A percentile compares a stretch with the other conserved stretches of the same genome.
Evolutionary conservation across 2,888 invertebrate species (phyloP).

Genomic region (Malthinus seriepunctatus): DNA sequence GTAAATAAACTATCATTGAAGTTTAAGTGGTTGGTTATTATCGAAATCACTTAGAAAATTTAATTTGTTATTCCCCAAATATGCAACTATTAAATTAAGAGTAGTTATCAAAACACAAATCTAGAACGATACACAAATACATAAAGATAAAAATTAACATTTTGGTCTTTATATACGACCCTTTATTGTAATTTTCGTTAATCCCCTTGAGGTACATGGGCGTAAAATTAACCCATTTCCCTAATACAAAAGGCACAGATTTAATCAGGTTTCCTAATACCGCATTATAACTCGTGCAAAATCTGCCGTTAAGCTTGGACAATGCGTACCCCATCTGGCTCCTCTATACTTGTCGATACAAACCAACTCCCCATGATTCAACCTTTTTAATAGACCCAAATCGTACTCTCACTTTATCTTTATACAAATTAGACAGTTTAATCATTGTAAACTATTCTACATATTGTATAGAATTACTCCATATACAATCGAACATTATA

Average conservation of each 20-base stretch:
- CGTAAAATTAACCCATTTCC: conserved; percentile 56
- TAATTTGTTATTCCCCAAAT: conserved; percentile 38
- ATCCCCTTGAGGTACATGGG: conserved; percentile 51
- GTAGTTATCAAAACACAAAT: conserved; percentile 38
- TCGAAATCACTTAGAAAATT: conserved; percentile 42
- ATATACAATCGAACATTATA: too few species aligned
- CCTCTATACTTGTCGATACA: conserved; percentile 11
- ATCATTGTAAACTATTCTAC: too few species aligned
- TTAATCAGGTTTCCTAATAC: conserved; percentile 45
- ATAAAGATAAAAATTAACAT: conserved; percentile 37
- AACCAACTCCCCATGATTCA: conserved; percentile 10
- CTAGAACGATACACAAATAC: conserved; percentile 38
- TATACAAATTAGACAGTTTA: background rate
- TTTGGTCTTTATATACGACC: conserved; percentile 36
- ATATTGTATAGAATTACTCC: too few species aligned
- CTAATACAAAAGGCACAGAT: conserved; percentile 50
- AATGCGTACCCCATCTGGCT: conserved; percentile 19
- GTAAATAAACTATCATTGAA: conserved; percentile 21
- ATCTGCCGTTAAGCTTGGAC: conserved; percentile 28
- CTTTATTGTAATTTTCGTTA: conserved; percentile 49
- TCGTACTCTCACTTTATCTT: background rate
- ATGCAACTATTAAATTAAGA: conserved; percentile 44
- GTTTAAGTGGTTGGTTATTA: conserved; percentile 38
- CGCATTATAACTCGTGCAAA: conserved; percentile 29
- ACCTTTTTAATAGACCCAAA: conserved; percentile 16